These are phyloP conservation scores for Drosophila tsacasi DNA, from an alignment of 1,140 invertebrate genomes.

Conservation along the genomic window DNA sequence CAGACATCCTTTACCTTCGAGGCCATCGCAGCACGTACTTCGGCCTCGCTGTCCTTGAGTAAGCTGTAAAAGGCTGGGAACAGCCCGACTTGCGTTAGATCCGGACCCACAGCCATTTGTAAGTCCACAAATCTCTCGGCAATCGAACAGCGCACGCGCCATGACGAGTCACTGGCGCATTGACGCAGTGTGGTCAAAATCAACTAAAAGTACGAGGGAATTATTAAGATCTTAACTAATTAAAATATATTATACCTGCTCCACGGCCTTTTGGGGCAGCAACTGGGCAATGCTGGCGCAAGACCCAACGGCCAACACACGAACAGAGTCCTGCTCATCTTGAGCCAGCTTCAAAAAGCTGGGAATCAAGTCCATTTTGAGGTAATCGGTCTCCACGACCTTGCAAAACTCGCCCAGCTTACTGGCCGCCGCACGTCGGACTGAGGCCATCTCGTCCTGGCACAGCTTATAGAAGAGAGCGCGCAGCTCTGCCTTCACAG, in stretches of 20 bases:
- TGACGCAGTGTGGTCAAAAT: slow-evolving; percentile 97
- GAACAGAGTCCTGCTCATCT: slow-evolving; percentile 94
- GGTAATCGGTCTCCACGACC: slow-evolving; percentile 97
- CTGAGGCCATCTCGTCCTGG: slow-evolving; percentile 99
- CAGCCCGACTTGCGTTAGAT: slow-evolving; percentile 97
- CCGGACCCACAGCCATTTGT: slow-evolving; percentile 97
- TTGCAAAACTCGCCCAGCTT: slow-evolving; percentile 99
- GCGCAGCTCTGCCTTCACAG: slow-evolving; percentile 91
- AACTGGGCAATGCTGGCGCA: slow-evolving; percentile 97
- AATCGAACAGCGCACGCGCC: slow-evolving; percentile 98
- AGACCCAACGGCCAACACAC: slow-evolving; percentile 97
- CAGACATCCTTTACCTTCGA: slow-evolving; percentile 98
- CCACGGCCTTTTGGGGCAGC: slow-evolving; percentile 92
- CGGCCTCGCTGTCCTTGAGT: slow-evolving; percentile 98
- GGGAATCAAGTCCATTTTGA: slow-evolving; percentile 98
- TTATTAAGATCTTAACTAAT: neutral
- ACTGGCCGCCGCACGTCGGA: slow-evolving; percentile 96
- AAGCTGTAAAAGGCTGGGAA: slow-evolving; percentile 97
- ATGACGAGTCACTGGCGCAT: slow-evolving; percentile 97
- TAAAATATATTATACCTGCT: slow-evolving; percentile 62
- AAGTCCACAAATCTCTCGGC: slow-evolving; percentile 95
- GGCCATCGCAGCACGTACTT: slow-evolving; percentile 98
- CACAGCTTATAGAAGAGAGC: slow-evolving; percentile 97
- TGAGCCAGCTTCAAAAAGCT: slow-evolving; percentile 98
- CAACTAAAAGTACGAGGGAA: slow-evolving; percentile 86